Percentiles rank a stretch among this genome's conserved stretches.
phyloP scores from a whole-genome alignment of 35 echinoderm and acorn worm genomes.

The Apostichopus californicus region DNA sequence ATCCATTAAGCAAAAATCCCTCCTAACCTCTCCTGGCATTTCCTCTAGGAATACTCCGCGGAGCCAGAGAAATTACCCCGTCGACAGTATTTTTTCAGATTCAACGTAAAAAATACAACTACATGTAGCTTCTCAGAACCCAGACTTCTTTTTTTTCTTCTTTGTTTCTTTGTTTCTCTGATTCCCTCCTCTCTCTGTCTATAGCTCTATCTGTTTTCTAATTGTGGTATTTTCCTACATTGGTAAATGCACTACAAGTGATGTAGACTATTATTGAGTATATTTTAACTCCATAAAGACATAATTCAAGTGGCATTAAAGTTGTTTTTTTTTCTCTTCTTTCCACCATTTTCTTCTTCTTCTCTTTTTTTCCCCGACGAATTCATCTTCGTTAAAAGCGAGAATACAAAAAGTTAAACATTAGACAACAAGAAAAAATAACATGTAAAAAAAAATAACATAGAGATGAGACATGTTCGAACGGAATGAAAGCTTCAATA shows the following conservation, averaged over 20 bases:
- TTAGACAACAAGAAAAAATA: no score
- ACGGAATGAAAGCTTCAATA: no score
- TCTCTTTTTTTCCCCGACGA: background rate
- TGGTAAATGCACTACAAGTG: background rate
- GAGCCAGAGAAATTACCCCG: constrained; percentile 1
- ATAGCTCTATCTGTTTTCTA: no score
- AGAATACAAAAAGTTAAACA: background rate
- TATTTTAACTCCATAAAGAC: background rate
- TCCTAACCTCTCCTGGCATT: constrained; percentile 1
- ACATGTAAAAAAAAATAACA: no score
- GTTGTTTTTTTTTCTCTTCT: no score
- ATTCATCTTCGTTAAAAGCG: background rate
- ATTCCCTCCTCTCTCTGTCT: no score
- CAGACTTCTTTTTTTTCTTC: background rate
- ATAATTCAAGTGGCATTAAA: background rate
- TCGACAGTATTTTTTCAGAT: constrained; percentile 9
- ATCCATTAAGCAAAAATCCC: constrained; percentile 7
- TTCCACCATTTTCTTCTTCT: no score
- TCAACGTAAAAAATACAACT: background rate
- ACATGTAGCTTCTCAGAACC: background rate
- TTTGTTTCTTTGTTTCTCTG: background rate
- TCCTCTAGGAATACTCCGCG: background rate
- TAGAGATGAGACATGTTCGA: no score
- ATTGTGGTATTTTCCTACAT: no score
- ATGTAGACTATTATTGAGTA: background rate